Percentiles rank a stretch among this genome's conserved stretches.
Evolutionary conservation across 2,888 invertebrate species (phyloP).

Genomic region (Sinhomidia bicolor): DNA sequence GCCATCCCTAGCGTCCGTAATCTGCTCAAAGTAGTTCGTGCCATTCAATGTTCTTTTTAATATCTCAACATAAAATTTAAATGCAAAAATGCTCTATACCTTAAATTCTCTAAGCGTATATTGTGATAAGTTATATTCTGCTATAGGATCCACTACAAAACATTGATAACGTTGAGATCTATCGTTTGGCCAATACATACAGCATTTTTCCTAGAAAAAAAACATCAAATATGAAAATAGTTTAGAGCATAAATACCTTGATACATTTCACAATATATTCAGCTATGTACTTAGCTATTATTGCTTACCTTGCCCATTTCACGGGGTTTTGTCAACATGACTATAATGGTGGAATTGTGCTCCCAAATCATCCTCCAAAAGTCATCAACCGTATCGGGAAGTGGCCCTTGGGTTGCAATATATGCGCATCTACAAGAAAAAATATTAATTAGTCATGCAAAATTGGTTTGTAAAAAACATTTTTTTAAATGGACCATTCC

Average conservation of each 20-base stretch:
- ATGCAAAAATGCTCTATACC: conserved; percentile 81
- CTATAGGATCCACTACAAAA: conserved; percentile 99
- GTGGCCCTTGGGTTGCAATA: conserved; percentile 94
- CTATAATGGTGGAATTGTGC: conserved; percentile 99
- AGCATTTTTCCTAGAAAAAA: conserved; percentile 94
- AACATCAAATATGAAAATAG: conserved; percentile 56
- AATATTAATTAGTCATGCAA: background rate
- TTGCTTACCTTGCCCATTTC: conserved; percentile 96
- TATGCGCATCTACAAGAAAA: conserved; percentile 89
- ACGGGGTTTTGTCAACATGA: conserved; percentile 98
- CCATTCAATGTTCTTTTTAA: too few relatives aligned
- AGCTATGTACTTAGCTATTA: too few relatives aligned
- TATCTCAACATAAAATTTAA: too few relatives aligned
- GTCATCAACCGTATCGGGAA: conserved; percentile 98
- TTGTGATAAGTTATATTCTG: conserved; percentile 99
- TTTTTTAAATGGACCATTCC: too few relatives aligned
- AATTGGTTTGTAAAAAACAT: too few relatives aligned
- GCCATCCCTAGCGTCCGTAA: conserved; percentile 98
- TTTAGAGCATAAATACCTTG: background rate
- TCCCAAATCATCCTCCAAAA: conserved; percentile 99
- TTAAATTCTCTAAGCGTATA: conserved; percentile 99
- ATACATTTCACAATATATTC: too few relatives aligned
- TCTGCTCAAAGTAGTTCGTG: conserved; percentile 81
- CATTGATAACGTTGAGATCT: conserved; percentile 98
- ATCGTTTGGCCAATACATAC: conserved; percentile 99